Percentiles rank a stretch among this genome's conserved stretches.
Conservation (phyloP, 2,797 vertebrate genomes). For the Manis crassicaudata region DNA sequence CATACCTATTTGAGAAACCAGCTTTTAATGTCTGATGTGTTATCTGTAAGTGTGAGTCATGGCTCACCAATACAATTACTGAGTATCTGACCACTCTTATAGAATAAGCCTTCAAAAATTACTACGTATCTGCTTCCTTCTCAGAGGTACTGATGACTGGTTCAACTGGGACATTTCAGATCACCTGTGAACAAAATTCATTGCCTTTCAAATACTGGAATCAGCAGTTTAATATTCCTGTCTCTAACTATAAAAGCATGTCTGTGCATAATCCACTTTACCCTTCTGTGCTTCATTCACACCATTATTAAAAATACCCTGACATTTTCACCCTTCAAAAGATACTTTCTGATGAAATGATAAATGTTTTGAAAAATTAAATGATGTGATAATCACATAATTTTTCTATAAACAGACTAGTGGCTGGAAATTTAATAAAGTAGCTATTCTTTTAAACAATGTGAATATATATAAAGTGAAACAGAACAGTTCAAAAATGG, state of each 20-base stretch:
- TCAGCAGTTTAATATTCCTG: not conserved
- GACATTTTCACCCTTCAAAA: not conserved
- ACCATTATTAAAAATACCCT: slow-evolving; percentile 21
- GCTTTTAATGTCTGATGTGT: not conserved
- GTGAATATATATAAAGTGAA: not conserved
- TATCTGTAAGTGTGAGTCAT: not conserved
- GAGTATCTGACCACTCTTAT: not conserved
- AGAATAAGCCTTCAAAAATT: not conserved
- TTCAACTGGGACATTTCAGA: not conserved
- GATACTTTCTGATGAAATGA: slow-evolving; percentile 12
- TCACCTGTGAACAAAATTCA: slow-evolving; percentile 23
- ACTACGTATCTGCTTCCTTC: not conserved
- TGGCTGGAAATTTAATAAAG: not conserved
- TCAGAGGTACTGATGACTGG: not conserved
- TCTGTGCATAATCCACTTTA: slow-evolving; percentile 1
- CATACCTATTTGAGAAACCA: not conserved
- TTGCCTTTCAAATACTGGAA: not conserved
- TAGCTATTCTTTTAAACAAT: slow-evolving; percentile 25
- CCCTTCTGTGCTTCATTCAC: not conserved
- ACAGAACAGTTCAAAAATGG: not conserved
- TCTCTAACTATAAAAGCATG: not conserved
- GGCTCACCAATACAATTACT: not conserved
- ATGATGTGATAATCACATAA: not conserved
- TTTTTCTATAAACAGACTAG: not conserved
- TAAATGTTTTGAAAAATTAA: slow-evolving; percentile 32